Evolutionary conservation across 2,797 vertebrate species (phyloP).

Genomic region (Microchirus variegatus): DNA sequence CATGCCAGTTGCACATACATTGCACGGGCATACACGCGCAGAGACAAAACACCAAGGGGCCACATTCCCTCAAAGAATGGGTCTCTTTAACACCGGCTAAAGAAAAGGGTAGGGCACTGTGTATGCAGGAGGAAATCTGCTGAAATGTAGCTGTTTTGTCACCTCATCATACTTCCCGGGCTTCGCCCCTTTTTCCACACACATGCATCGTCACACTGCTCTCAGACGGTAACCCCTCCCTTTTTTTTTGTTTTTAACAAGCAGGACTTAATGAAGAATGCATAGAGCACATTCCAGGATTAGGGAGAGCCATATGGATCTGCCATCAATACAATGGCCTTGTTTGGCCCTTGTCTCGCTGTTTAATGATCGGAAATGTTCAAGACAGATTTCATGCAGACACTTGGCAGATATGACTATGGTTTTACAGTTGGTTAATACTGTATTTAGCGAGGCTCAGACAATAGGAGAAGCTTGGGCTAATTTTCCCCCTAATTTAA

Average conservation of each 20-base stretch:
- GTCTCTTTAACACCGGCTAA: constrained; percentile 1
- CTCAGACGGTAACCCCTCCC: constrained; percentile 18
- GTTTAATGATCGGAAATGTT: constrained; percentile 38
- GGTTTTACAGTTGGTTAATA: constrained; percentile 38
- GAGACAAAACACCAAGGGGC: constrained; percentile 12
- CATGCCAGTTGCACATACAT: constrained; percentile 10
- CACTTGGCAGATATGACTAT: constrained; percentile 29
- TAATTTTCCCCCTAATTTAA: constrained; percentile 42
- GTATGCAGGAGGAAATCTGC: too few species aligned
- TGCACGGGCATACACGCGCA: constrained; percentile 11
- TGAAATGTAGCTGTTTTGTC: too few species aligned
- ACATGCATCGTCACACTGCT: neutral
- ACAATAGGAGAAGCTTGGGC: constrained; percentile 42
- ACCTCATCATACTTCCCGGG: too few species aligned
- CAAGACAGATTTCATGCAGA: constrained; percentile 51
- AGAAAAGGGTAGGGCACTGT: neutral
- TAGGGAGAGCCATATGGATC: constrained; percentile 43
- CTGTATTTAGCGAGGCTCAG: constrained; percentile 27
- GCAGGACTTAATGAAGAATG: constrained; percentile 48
- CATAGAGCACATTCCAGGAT: constrained; percentile 46
- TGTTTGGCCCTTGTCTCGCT: constrained; percentile 40
- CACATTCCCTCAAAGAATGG: constrained; percentile 25
- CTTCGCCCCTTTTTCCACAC: too few species aligned
- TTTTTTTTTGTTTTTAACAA: constrained; percentile 55
- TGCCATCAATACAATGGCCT: constrained; percentile 34